Percentiles rank a stretch among this genome's conserved stretches.
These are phyloP conservation scores for Ametastegia equiseti DNA, from an alignment of 2,888 invertebrate genomes.

Conservation along the genomic window DNA sequence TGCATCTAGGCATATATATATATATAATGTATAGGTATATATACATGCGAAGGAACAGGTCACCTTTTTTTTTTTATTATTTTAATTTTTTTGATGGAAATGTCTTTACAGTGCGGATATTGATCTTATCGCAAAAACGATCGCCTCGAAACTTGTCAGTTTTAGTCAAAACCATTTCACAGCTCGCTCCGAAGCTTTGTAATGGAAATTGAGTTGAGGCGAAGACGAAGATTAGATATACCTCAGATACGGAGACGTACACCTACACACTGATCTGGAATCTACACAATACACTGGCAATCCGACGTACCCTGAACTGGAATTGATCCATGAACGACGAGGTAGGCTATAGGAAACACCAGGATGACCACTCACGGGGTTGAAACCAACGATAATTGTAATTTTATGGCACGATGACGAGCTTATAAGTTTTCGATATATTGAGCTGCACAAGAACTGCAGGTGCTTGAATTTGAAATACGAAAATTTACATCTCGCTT, in stretches of 20 bases:
- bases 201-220: conserved; percentile 37
- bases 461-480: background rate
- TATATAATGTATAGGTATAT: background rate
- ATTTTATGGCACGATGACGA: conserved; percentile 12
- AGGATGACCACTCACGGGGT: background rate
- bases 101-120: conserved; percentile 51
- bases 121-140: conserved; percentile 50
- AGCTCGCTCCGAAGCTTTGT: conserved; percentile 19
- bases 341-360: background rate
- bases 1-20: background rate
- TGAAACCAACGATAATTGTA: conserved; percentile 3
- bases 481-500: background rate
- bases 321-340: background rate
- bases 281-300: background rate
- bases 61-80: no score
- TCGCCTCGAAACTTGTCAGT: conserved; percentile 54
- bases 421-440: background rate
- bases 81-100: no score
- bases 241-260: background rate
- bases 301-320: background rate
- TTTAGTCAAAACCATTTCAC: background rate
- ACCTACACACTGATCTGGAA: no score
- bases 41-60: background rate
- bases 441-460: background rate
- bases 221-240: background rate